Conservation (phyloP, 1,140 invertebrate genomes). For the Drosophila arizonae region DNA sequence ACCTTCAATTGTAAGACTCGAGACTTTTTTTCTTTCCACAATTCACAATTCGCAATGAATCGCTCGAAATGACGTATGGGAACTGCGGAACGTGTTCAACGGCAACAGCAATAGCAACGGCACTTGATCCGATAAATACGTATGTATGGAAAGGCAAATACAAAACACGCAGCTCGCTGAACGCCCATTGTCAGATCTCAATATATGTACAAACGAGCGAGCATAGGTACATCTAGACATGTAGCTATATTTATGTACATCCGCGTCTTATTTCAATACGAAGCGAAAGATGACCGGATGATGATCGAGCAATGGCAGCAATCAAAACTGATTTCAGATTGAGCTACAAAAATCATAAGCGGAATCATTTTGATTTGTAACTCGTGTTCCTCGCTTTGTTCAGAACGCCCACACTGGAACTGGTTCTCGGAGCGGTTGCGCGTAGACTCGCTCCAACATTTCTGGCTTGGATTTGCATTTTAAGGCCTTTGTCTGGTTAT, state of each 20-base stretch:
- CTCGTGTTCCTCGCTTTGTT: too few species aligned
- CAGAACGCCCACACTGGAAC: slow-evolving; percentile 37
- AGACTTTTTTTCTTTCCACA: slow-evolving; percentile 14
- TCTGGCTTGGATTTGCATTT: slow-evolving; percentile 1
- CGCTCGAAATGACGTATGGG: slow-evolving; percentile 33
- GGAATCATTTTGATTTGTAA: neutral
- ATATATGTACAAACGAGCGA: neutral
- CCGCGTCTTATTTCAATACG: slow-evolving; percentile 41
- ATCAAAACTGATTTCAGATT: neutral
- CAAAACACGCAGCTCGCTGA: slow-evolving; percentile 3
- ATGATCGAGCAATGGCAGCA: slow-evolving; percentile 36
- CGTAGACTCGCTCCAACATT: neutral
- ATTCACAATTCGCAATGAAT: slow-evolving; percentile 27
- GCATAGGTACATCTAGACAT: slow-evolving; percentile 24
- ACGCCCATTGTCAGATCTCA: slow-evolving; percentile 21
- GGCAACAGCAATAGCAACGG: slow-evolving; percentile 40
- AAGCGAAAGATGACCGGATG: slow-evolving; percentile 55
- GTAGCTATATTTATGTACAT: slow-evolving; percentile 28
- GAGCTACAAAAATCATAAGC: slow-evolving; percentile 2
- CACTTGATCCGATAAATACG: slow-evolving; percentile 55
- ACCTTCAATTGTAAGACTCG: slow-evolving; percentile 51
- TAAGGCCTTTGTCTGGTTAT: neutral
- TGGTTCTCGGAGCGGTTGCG: slow-evolving; percentile 16
- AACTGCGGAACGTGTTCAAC: slow-evolving; percentile 63
- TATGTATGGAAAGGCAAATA: too few species aligned